These are phyloP conservation scores for Pammene fasciana DNA, from an alignment of 2,888 invertebrate genomes.

Conservation along the genomic window DNA sequence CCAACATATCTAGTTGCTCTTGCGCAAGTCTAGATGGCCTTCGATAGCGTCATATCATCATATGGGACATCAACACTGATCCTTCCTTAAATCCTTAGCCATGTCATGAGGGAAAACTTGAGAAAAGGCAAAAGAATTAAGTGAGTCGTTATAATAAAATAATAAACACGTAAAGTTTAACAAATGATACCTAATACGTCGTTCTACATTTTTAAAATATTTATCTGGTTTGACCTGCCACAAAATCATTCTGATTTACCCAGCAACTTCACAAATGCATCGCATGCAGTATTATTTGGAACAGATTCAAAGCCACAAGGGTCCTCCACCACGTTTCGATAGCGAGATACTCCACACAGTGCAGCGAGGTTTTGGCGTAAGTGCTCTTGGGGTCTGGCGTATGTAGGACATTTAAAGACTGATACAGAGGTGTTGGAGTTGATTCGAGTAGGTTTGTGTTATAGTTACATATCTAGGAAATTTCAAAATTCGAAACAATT, in stretches of 20 bases:
- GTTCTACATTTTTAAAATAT: no score
- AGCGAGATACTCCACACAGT: not conserved
- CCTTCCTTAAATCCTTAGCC: no score
- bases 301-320: constrained; percentile 25
- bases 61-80: no score
- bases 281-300: constrained; percentile 16
- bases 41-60: no score
- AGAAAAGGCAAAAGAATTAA: no score
- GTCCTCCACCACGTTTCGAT: constrained; percentile 22
- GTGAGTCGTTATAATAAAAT: no score
- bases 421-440: not conserved
- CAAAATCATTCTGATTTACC: not conserved
- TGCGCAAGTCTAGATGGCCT: no score
- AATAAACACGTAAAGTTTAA: no score
- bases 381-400: not conserved
- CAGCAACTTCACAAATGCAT: constrained; percentile 9
- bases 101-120: no score
- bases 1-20: no score
- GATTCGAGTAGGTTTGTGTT: constrained; percentile 3
- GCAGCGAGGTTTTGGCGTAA: not conserved
- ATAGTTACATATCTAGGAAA: not conserved
- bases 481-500: no score
- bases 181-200: no score
- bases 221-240: not conserved
- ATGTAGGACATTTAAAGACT: not conserved